Percentiles rank a stretch among this genome's conserved stretches.
Conservation (phyloP, 2,888 invertebrate species). For the Merodon equestris region DNA sequence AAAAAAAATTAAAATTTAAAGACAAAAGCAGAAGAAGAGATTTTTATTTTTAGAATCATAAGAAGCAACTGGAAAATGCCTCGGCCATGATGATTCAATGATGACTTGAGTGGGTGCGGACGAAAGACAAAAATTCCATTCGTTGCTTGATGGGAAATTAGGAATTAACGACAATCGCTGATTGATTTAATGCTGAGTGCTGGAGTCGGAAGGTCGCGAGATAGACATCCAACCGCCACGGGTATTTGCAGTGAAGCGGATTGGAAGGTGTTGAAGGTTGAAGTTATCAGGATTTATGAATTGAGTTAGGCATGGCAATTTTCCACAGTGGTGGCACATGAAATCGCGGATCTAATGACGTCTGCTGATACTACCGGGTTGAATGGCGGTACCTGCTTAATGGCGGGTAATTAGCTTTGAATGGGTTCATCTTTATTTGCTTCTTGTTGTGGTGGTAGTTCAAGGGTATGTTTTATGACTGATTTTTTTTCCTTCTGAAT, state of each 20-base stretch:
- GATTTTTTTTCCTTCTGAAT: too few species aligned
- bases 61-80: constrained; percentile 32
- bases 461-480: too few species aligned
- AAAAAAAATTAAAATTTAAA: too few species aligned
- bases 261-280: constrained; percentile 13
- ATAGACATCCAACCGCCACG: constrained; percentile 21
- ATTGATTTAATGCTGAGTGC: constrained; percentile 46
- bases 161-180: constrained; percentile 48
- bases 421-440: too few species aligned
- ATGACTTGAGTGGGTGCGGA: constrained; percentile 6
- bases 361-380: too few species aligned
- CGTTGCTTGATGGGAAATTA: constrained; percentile 35
- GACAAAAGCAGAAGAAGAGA: too few species aligned
- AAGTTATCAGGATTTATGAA: constrained; percentile 25
- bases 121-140: constrained; percentile 13
- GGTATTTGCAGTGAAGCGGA: constrained; percentile 29
- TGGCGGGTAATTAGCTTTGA: too few species aligned
- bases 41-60: constrained; percentile 53
- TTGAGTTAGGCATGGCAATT: constrained; percentile 11
- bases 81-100: constrained; percentile 51
- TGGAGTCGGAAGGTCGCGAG: background rate
- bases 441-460: too few species aligned
- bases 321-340: background rate
- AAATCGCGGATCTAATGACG: too few species aligned
- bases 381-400: too few species aligned